Base-by-base conservation (phyloP, 2,113 vertebrate genomes). In the Phoxinus phoxinus region DNA sequence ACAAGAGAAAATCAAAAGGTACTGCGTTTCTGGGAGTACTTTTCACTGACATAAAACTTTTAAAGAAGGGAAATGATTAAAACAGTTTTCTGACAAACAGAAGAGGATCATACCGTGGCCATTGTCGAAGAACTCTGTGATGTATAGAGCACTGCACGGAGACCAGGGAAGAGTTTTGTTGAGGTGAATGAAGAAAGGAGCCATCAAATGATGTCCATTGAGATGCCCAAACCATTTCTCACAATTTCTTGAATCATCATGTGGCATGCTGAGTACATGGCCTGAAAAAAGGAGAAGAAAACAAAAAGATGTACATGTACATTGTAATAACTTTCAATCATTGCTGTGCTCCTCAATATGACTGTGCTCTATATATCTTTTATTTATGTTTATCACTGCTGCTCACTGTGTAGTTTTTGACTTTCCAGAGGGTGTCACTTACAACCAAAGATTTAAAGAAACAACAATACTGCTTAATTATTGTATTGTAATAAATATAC, bases 201-300 rank as follows among this genome's bases (percentile, higher is more conserved):
- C 96, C 98, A 99, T 99, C 93, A 99, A 92, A 51, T 97, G 94
- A 91, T 96, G 95, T 65, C 93, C 93, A 44, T 94, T 95, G 0
- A 97, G 93, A 65, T 96, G 92, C 17, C 97, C 97, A 0, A 99
- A 99, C 80, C 96, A 91, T 88, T 92, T 92, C 86, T 96, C 92
- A 0, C 98, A 99, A 84, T 94, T 96, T 90, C 96, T 98, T 85
- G 97, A 98, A 92, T 99, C 97, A 0, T 99, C 98, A 0, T 99
- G 98, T 21, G 96, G 97, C 96, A 99, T 99, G 89, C 97, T 98
- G 91, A 99, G 93, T 59, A 99, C 97, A 0, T 99, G 98, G 21
- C 98, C 98, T 99, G 89, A 30, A 71, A 46, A 46, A 25, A 61
- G 19, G 7, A 83, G 19, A 25, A 3, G 4, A 35, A 83, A 83